phyloP scores from a whole-genome alignment of 2,113 vertebrate genomes.

The Rutilus rutilus region DNA sequence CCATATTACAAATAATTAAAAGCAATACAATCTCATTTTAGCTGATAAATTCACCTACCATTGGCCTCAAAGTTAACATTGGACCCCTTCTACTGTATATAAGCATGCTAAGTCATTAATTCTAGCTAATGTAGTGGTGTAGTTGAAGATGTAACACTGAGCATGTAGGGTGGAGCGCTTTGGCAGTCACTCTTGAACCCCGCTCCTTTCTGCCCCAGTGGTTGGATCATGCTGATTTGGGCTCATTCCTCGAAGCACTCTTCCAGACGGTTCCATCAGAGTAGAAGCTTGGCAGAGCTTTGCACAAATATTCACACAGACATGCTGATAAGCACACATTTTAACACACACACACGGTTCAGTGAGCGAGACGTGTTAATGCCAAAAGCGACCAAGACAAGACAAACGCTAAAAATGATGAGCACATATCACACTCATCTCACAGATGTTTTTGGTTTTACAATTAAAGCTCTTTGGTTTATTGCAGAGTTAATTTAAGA shows the following conservation, averaged over 20 bases:
- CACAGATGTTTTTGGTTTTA: slow-evolving; percentile 8
- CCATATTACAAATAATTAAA: not conserved
- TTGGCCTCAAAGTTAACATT: not conserved
- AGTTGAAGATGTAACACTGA: slow-evolving; percentile 2
- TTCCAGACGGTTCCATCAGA: slow-evolving; percentile 56
- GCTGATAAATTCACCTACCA: not conserved
- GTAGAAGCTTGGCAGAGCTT: slow-evolving; percentile 48
- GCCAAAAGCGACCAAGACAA: slow-evolving; percentile 14
- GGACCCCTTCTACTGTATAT: not conserved
- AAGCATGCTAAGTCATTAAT: slow-evolving; percentile 48
- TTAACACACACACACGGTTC: slow-evolving; percentile 30
- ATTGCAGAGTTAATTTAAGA: not conserved
- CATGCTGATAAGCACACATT: slow-evolving; percentile 32
- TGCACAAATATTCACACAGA: slow-evolving; percentile 29
- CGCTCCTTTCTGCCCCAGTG: slow-evolving; percentile 45
- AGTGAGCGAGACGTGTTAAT: slow-evolving; percentile 47
- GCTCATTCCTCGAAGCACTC: slow-evolving; percentile 45
- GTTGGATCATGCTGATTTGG: slow-evolving; percentile 43
- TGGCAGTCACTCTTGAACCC: slow-evolving; percentile 47
- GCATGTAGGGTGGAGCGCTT: slow-evolving; percentile 25
- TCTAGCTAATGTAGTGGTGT: not conserved
- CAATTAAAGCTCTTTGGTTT: not conserved
- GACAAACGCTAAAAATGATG: slow-evolving; percentile 6
- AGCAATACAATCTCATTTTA: not conserved
- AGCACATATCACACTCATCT: not conserved